These are phyloP conservation scores for Papilio machaon DNA, from an alignment of 1,140 invertebrate genomes.

Conservation along the genomic window DNA sequence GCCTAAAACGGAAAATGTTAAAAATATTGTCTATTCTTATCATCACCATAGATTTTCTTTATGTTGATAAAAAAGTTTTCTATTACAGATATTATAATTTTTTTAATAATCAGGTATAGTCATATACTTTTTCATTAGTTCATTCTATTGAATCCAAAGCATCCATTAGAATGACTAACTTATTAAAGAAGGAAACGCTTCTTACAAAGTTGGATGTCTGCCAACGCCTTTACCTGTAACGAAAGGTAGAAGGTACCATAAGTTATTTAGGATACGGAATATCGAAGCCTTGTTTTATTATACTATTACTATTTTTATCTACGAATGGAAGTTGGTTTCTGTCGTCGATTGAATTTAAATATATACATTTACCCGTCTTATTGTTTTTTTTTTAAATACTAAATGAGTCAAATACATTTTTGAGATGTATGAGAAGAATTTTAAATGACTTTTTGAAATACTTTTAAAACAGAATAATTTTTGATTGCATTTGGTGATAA, in stretches of 20 bases:
- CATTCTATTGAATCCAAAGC: slow-evolving; percentile 18
- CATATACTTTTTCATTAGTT: background rate
- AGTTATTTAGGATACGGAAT: slow-evolving; percentile 38
- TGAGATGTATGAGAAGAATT: too few species aligned
- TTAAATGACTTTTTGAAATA: too few species aligned
- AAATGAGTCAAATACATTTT: too few species aligned
- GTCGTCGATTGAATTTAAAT: background rate
- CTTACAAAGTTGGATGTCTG: slow-evolving; percentile 48
- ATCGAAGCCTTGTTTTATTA: slow-evolving; percentile 53
- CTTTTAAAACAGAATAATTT: too few species aligned
- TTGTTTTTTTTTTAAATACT: too few species aligned
- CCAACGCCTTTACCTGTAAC: slow-evolving; percentile 58
- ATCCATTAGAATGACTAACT: slow-evolving; percentile 49
- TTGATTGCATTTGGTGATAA: too few species aligned
- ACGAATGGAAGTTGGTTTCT: background rate
- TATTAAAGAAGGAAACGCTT: slow-evolving; percentile 47
- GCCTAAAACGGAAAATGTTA: too few species aligned
- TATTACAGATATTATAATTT: too few species aligned
- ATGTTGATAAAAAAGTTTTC: too few species aligned
- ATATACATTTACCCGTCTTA: background rate
- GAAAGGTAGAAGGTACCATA: slow-evolving; percentile 51
- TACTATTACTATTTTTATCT: slow-evolving; percentile 18
- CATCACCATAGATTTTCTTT: too few species aligned
- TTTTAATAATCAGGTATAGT: too few species aligned
- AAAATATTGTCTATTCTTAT: background rate